These are phyloP conservation scores for Trichonephila clavipes DNA, from an alignment of 1,140 invertebrate species.

Conservation along the genomic window DNA sequence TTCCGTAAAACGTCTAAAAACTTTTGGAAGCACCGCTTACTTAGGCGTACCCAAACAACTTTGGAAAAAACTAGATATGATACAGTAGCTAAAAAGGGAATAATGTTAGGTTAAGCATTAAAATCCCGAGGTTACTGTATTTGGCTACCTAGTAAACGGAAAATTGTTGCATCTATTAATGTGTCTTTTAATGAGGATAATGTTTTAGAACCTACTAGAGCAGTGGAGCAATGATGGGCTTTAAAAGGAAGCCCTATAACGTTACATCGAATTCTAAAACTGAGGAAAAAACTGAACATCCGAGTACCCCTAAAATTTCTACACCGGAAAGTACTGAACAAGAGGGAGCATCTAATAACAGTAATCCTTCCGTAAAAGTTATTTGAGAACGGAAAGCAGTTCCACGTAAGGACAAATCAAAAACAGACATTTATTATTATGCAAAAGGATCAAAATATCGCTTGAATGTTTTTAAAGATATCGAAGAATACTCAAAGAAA, in stretches of 20 bases:
- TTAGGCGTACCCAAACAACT: conserved; percentile 10
- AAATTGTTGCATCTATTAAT: conserved; percentile 9
- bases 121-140: conserved; percentile 8
- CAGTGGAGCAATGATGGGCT: background rate
- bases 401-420: background rate
- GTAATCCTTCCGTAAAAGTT: background rate
- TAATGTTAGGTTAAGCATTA: conserved; percentile 36
- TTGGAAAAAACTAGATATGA: background rate
- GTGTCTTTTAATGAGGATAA: background rate
- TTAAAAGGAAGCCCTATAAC: background rate
- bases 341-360: too few species aligned
- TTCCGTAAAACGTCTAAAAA: conserved; percentile 8
- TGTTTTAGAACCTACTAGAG: background rate
- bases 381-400: background rate
- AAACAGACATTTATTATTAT: too few species aligned
- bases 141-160: background rate
- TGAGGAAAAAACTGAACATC: background rate
- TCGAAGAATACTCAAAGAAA: background rate
- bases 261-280: background rate
- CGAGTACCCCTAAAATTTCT: background rate
- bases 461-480: background rate
- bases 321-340: background rate
- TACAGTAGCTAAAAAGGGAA: background rate
- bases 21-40: conserved; percentile 30
- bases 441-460: background rate